Base-by-base conservation (phyloP, 2,113 vertebrate species). In the Trogon surrucura region DNA sequence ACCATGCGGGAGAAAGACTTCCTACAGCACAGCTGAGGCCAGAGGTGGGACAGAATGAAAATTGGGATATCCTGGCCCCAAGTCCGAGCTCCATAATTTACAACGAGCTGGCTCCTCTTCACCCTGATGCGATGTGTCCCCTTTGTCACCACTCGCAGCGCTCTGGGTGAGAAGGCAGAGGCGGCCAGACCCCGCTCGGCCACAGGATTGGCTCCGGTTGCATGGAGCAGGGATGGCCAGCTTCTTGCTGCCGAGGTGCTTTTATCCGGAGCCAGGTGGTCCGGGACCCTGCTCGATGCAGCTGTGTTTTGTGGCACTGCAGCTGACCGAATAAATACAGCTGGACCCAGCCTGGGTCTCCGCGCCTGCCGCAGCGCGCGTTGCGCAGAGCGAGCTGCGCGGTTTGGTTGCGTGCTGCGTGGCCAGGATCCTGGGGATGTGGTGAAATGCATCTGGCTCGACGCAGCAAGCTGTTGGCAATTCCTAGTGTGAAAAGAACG, bases 231-330 rank as follows among this genome's bases (percentile, higher is more conserved):
- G 47, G 91, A 73, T 84, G 86, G 89, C 69, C 91, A 60, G 30
- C 67, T 78, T 54, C 72, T 87, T 64, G 80, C 96, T 87, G 56
- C 92, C 48, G 83, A 92, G 77, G 83, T 78, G 91, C 94, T 92
- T 93, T 92, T 20, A 86, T 95, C 72, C 23, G 53, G 38, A 86
- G 89, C 88, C 95, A 95, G 95, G 92, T 97, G 94, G 94, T 93
- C 56, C 6, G 0, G 0, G 30, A 38, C 58, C 19, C 56, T 3
- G 41, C 15, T 67, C 44, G 8, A 1, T 57, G 88, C 96, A 95
- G 96, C 95, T 95, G 93, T 90, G 91, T 51, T 73, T 74, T 22
- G 80, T 81, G 94, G 94, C 93, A 79, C 94, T 23, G 80, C 93
- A 91, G 95, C 89, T 95, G 95, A 81, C 77, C 10, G 4, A 54